A percentile compares a stretch with the other conserved stretches of the same genome.
Evolutionary conservation across 2,888 invertebrate genomes (phyloP).

Genomic region (Hoplodrina ambigua): DNA sequence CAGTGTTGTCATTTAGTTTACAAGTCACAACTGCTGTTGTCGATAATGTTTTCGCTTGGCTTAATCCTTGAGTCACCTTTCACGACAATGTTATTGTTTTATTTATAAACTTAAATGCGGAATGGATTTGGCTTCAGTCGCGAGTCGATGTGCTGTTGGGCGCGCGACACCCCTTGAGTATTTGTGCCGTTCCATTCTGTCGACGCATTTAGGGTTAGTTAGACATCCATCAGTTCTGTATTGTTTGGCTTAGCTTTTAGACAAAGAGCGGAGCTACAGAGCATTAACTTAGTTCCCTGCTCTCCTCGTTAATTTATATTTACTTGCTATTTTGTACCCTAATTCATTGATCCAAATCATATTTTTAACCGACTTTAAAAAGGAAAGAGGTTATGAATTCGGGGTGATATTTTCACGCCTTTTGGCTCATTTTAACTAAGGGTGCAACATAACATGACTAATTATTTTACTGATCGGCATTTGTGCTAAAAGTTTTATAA

Average conservation of each 20-base stretch:
- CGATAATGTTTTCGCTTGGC: slow-evolving; percentile 36
- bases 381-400: too few relatives aligned
- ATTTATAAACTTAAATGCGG: slow-evolving; percentile 51
- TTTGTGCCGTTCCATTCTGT: slow-evolving; percentile 34
- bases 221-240: slow-evolving; percentile 27
- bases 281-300: slow-evolving; percentile 24
- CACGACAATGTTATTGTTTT: slow-evolving; percentile 48
- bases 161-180: slow-evolving; percentile 35
- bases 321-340: slow-evolving; percentile 13
- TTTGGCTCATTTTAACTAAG: neutral
- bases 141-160: slow-evolving; percentile 28
- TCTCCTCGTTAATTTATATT: slow-evolving; percentile 3
- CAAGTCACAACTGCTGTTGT: slow-evolving; percentile 43
- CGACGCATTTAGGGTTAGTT: slow-evolving; percentile 43
- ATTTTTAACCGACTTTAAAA: neutral
- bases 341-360: slow-evolving; percentile 13
- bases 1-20: slow-evolving; percentile 35
- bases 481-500: neutral
- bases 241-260: slow-evolving; percentile 44
- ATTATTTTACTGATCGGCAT: neutral
- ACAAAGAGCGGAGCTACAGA: slow-evolving; percentile 11
- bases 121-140: slow-evolving; percentile 41
- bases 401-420: too few relatives aligned
- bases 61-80: slow-evolving; percentile 46
- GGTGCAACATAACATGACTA: neutral